A percentile compares a stretch with the other conserved stretches of the same genome.
Evolutionary conservation across 1,140 invertebrate species (phyloP).

Genomic region (Pogonomyrmex barbatus): DNA sequence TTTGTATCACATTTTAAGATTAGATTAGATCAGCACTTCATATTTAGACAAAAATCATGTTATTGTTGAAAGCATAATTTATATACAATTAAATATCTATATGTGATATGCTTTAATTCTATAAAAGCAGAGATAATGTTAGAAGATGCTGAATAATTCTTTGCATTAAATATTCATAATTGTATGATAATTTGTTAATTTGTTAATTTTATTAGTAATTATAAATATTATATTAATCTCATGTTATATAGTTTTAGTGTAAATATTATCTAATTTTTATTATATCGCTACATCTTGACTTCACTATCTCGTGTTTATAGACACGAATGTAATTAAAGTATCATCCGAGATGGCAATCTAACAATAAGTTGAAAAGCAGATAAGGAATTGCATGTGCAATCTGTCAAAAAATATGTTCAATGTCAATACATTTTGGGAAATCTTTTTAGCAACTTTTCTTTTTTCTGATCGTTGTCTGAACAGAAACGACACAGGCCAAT

Average conservation of each 20-base stretch:
- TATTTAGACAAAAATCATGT: conserved; percentile 13
- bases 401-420: not conserved
- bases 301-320: not conserved
- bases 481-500: no score
- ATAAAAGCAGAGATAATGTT: not conserved
- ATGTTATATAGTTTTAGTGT: not conserved
- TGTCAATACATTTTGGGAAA: no score
- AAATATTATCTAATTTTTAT: not conserved
- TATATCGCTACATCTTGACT: not conserved
- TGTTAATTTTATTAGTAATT: not conserved
- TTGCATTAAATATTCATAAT: conserved; percentile 6
- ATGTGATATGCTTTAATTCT: not conserved
- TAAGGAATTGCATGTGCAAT: not conserved
- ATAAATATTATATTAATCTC: not conserved
- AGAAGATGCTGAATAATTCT: not conserved
- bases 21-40: conserved; percentile 34
- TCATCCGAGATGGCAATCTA: not conserved
- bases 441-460: no score
- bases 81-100: not conserved
- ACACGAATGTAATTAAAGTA: not conserved
- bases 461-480: no score
- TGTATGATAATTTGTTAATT: not conserved
- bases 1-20: conserved; percentile 27
- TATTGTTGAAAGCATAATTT: not conserved
- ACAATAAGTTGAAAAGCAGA: not conserved